Conservation (phyloP, 2,888 invertebrate genomes). For the Digitonthophagus gazella region DNA sequence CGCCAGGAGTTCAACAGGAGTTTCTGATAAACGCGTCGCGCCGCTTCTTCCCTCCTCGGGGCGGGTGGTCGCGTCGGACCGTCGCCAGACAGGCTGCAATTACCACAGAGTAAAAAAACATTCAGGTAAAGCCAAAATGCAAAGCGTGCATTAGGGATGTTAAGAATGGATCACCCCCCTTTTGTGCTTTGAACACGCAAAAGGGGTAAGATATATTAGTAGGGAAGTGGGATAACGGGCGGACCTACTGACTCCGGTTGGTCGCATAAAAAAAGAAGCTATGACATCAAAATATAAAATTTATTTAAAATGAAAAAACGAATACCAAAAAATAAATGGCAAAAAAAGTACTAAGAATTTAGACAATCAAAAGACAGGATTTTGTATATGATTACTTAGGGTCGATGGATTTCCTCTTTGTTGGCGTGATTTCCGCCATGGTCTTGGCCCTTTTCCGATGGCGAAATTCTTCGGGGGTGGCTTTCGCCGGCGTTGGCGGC, state of each 20-base stretch:
- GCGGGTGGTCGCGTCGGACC: slow-evolving; percentile 10
- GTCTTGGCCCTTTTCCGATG: slow-evolving; percentile 32
- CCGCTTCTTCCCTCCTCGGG: slow-evolving; percentile 30
- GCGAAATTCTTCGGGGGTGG: not conserved
- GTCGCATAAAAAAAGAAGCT: not conserved
- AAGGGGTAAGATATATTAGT: not conserved
- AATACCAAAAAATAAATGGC: slow-evolving; percentile 1
- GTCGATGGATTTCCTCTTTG: slow-evolving; percentile 32
- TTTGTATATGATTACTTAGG: slow-evolving; percentile 21
- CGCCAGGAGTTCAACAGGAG: slow-evolving; percentile 39
- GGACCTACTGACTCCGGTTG: slow-evolving; percentile 2
- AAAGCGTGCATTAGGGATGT: not conserved
- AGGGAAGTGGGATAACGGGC: not conserved
- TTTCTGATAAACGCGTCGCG: slow-evolving; percentile 37
- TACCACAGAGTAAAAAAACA: not conserved
- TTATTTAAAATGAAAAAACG: slow-evolving; percentile 9
- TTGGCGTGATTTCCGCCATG: slow-evolving; percentile 44
- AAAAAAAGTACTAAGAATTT: not conserved
- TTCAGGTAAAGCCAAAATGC: not conserved
- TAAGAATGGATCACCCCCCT: no score
- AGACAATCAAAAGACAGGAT: not conserved
- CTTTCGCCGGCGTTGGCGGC: slow-evolving; percentile 22
- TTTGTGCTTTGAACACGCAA: no score
- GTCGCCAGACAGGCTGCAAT: slow-evolving; percentile 23
- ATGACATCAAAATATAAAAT: not conserved